These are phyloP conservation scores for Bembecia ichneumoniformis DNA, from an alignment of 2,888 invertebrate genomes.

Conservation along the genomic window DNA sequence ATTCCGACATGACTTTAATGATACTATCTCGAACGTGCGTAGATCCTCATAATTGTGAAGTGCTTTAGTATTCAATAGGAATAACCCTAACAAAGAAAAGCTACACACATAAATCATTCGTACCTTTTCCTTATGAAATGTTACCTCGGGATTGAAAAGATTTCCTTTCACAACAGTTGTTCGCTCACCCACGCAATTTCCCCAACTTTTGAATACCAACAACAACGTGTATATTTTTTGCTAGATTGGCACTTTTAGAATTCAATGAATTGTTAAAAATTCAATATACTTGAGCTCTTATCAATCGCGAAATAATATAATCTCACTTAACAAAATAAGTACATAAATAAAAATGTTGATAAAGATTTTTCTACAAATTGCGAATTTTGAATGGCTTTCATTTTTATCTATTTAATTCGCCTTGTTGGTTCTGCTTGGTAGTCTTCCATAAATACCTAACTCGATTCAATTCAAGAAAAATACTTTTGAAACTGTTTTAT, in stretches of 20 bases:
- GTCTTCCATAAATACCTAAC: too few relatives aligned
- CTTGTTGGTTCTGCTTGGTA: too few relatives aligned
- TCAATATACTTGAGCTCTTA: neutral
- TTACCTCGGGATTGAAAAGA: constrained; percentile 42
- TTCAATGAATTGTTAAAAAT: neutral
- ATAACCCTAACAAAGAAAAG: constrained; percentile 39
- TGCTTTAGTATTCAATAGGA: constrained; percentile 27
- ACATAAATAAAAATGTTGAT: too few relatives aligned
- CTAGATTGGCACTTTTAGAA: constrained; percentile 2
- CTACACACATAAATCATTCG: constrained; percentile 48
- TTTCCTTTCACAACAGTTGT: constrained; percentile 46
- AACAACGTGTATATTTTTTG: constrained; percentile 25
- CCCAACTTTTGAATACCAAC: constrained; percentile 34
- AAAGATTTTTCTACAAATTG: too few relatives aligned
- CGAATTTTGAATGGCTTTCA: too few relatives aligned
- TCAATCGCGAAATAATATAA: too few relatives aligned
- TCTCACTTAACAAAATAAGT: too few relatives aligned
- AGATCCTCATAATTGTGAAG: constrained; percentile 6
- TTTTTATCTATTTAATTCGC: too few relatives aligned
- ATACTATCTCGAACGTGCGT: neutral
- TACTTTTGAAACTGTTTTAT: too few relatives aligned
- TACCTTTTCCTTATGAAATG: constrained; percentile 44
- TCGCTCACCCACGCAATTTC: constrained; percentile 36
- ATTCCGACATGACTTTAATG: too few relatives aligned
- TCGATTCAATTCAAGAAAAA: too few relatives aligned